Evolutionary conservation across 1,140 invertebrate species (phyloP).

Genomic region (Drosophila virilis): DNA sequence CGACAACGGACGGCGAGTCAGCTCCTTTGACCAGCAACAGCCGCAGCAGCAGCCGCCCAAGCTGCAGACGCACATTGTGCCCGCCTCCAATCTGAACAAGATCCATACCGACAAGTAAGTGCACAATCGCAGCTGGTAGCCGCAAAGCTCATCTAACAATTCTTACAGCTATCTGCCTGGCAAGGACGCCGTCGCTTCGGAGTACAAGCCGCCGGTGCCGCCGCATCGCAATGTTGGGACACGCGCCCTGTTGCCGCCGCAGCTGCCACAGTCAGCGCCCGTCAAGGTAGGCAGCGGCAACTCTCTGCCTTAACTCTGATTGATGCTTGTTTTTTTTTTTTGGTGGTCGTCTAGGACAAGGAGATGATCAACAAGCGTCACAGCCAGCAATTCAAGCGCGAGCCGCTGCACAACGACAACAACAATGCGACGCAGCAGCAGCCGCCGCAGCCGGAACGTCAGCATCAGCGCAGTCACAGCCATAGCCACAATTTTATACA

Average conservation of each 20-base stretch:
- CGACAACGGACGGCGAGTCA: conserved; percentile 76
- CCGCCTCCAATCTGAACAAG: conserved; percentile 69
- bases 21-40: conserved; percentile 88
- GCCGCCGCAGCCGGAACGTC: conserved; percentile 36
- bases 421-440: conserved; percentile 28
- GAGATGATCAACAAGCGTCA: conserved; percentile 53
- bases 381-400: conserved; percentile 67
- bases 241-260: conserved; percentile 65
- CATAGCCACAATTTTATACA: conserved; percentile 71
- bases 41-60: conserved; percentile 87
- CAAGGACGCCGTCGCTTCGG: conserved; percentile 83
- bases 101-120: conserved; percentile 83
- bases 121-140: conserved; percentile 38
- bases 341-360: conserved; percentile 39
- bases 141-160: no score
- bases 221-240: conserved; percentile 90
- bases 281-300: conserved; percentile 41
- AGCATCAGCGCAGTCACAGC: conserved; percentile 71
- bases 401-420: conserved; percentile 50
- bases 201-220: conserved; percentile 92
- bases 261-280: conserved; percentile 41
- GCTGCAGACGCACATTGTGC: conserved; percentile 80
- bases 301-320: neutral
- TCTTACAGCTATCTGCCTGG: conserved; percentile 86
- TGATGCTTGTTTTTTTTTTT: neutral